Evolutionary conservation across 2,888 invertebrate species (phyloP), one percentile per base, ranked within the genome.

Genomic region (Pyrrhia umbra): DNA sequence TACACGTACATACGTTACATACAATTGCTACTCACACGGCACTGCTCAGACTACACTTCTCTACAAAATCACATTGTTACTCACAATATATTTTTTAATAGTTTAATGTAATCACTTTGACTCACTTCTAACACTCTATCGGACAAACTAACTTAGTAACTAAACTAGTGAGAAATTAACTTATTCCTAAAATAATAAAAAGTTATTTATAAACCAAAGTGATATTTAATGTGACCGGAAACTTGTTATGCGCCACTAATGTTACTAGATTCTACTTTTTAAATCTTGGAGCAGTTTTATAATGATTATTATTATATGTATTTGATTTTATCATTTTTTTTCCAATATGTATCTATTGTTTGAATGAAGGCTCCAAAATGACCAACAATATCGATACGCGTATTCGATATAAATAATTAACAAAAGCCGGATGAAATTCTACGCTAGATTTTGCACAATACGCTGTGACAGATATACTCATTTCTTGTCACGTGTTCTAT

Each of bases 341-440:
- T 6, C 6, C 9, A 16, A 15, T 20, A 27, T 20, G 13, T 34
- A 27, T 39, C 13, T 42, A 51, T 46, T 43, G 34, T 13, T 42
- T 34, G 15, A 58, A 21, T 20, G 55, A 21, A 18, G 61, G 45
- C 54, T 51, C 64, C 63, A 58, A 70, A 71, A 50, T 8, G n/a
- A 21, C 52, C 37, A 13, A 39, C 30, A 45, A 30, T 45, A 30
- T 20, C 20, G 43, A 75, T 54, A 37, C 16, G 18, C 55, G 27
- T 56, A 18, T 74, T 74, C 59, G 65, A 70, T 61, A n/a, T 25
- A 61, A 62, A 79, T 83, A 84, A 86, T 85, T 60, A 71, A 88
- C 88, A 87, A 88, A 81, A 75, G 78, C 84, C 87, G 86, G 85
- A 88, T 78, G 80, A 60, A 77, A 71, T 68, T 69, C 62, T 75